Evolutionary conservation across 2,888 invertebrate species (phyloP).

Genomic region (Patella depressa): DNA sequence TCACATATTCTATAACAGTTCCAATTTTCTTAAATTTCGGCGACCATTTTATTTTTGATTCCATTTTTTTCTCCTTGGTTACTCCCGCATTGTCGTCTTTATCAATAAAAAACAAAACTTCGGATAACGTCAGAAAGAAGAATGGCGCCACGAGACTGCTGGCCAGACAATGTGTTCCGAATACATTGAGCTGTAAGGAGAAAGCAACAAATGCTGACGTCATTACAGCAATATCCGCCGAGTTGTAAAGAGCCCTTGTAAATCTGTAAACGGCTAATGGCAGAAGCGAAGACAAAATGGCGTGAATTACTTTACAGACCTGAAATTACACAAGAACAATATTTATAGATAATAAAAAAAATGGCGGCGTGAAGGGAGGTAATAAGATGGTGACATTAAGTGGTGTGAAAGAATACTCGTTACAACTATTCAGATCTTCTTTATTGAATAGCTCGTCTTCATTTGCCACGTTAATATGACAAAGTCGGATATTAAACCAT

Average conservation of each 20-base stretch:
- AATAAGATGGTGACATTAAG: too few relatives aligned
- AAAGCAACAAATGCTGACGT: background rate
- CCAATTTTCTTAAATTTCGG: background rate
- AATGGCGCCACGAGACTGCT: background rate
- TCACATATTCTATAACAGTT: background rate
- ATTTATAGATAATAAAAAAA: too few relatives aligned
- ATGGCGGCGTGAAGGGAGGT: too few relatives aligned
- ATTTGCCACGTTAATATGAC: too few relatives aligned
- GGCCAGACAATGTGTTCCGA: background rate
- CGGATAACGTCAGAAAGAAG: background rate
- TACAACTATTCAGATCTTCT: too few relatives aligned
- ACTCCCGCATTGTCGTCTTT: background rate
- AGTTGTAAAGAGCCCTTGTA: background rate
- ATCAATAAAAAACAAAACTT: background rate
- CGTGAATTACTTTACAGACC: background rate
- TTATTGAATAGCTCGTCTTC: too few relatives aligned
- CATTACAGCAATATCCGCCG: background rate
- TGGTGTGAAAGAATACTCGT: too few relatives aligned
- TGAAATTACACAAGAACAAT: background rate
- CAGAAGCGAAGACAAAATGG: background rate
- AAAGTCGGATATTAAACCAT: too few relatives aligned
- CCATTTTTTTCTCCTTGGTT: background rate
- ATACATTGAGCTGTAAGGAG: background rate
- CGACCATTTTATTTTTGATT: background rate
- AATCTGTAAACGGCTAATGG: background rate